phyloP scores from a whole-genome alignment of 1,140 invertebrate species.

The Leptopilina boulardi region DNA sequence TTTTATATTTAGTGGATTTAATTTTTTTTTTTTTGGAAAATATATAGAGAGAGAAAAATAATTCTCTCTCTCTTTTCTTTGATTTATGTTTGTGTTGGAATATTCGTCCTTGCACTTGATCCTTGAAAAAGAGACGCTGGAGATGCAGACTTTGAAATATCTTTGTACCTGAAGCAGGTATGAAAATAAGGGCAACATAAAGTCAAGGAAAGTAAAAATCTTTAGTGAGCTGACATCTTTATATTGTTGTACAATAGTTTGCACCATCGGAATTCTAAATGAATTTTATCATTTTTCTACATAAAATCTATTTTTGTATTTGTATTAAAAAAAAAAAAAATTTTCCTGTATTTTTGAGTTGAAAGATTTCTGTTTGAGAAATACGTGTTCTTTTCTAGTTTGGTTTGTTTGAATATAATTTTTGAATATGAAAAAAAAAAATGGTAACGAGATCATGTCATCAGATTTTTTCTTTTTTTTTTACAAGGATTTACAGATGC shows the following conservation, averaged over 20 bases:
- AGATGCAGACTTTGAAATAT: neutral
- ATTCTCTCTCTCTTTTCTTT: neutral
- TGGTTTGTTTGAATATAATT: too few relatives aligned
- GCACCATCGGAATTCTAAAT: neutral
- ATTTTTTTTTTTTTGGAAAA: too few relatives aligned
- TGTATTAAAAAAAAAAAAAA: too few relatives aligned
- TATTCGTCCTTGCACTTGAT: neutral
- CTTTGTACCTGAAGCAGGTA: neutral
- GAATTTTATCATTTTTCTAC: neutral
- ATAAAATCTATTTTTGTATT: neutral
- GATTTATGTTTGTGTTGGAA: neutral
- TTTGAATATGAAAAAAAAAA: neutral
- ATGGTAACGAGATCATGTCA: neutral
- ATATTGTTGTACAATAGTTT: neutral
- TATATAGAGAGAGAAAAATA: too few relatives aligned
- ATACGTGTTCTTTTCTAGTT: too few relatives aligned
- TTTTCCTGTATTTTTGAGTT: too few relatives aligned
- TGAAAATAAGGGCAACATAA: neutral
- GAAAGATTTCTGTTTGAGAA: too few relatives aligned
- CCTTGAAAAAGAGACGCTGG: neutral
- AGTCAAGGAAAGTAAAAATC: conserved; percentile 3
- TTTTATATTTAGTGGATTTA: too few relatives aligned
- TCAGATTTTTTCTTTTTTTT: conserved; percentile 2
- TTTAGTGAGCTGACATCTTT: neutral
- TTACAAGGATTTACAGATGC: conserved; percentile 16